Evolutionary conservation across 1,140 invertebrate genomes (phyloP).

Genomic region (Lepidotrigona ventralis): DNA sequence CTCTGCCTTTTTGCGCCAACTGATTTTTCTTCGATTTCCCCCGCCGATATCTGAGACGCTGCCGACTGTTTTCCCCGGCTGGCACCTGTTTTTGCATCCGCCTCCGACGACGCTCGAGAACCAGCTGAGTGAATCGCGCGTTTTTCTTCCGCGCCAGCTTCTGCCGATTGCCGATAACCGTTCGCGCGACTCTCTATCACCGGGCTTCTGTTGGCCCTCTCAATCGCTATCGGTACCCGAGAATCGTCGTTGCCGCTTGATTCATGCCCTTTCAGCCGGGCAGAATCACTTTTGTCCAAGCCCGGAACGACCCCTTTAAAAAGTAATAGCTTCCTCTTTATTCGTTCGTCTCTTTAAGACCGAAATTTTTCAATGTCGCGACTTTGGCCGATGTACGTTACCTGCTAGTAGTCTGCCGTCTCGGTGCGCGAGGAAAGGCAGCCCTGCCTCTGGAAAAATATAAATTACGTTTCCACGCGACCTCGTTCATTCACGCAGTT

Average conservation of each 20-base stretch:
- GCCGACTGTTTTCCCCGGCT: neutral
- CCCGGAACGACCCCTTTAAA: neutral
- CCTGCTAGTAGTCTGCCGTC: neutral
- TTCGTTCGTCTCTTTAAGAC: neutral
- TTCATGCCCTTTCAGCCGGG: neutral
- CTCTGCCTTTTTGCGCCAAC: neutral
- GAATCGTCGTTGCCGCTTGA: conserved; percentile 1
- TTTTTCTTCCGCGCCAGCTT: neutral
- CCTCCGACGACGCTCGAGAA: neutral
- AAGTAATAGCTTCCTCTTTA: neutral
- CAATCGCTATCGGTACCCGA: neutral
- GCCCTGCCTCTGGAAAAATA: neutral
- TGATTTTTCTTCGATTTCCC: neutral
- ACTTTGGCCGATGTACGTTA: neutral
- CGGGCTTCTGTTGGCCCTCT: too few relatives aligned
- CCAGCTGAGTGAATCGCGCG: neutral
- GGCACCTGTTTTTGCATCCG: neutral
- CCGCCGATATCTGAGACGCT: neutral
- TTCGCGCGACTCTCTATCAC: neutral
- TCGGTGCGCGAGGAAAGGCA: neutral
- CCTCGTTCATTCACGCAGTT: neutral
- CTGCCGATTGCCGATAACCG: conserved; percentile 5
- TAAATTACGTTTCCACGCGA: neutral
- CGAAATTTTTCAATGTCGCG: neutral
- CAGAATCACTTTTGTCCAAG: neutral